Base-by-base conservation (phyloP, 2,113 vertebrate species). In the Leptobrachium leishanense region DNA sequence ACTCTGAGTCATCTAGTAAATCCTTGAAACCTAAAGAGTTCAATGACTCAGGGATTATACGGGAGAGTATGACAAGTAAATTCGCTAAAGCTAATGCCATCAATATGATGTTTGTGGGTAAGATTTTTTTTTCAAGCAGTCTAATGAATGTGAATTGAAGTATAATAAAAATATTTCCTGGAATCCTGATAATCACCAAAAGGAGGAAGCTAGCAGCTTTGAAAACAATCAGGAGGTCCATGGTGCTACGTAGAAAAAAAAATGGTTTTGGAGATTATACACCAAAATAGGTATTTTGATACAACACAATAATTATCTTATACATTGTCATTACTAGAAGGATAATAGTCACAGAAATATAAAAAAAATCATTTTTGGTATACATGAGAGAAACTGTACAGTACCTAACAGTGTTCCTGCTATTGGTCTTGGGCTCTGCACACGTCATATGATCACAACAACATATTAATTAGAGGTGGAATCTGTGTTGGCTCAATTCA, bases 21-120 rank as follows among this genome's bases (percentile, higher is more conserved):
- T 67, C 59, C 41, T 9, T 67, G 40, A 90, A 62, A 15, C n/a
- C 20, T 44, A 94, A 89, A 31, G 89, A 88, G 62, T 87, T 89
- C 0, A 93, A 83, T 41, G 82, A 85, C 83, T 94, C 90, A 64
- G 88, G 83, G 72, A 92, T 83, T n/a, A 90, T 89, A 53, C 91
- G 90, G 0, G 90, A 82, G 0, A 15, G 82, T 57, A 93, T 89
- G 82, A 92, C 89, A 50, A 90, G 55, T 72, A 94, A 81, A 85
- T 93, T 94, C 40, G 67, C 85, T 0, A 82, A 85, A 6, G 87
- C 82, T 66, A 94, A 87, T 76, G 92, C 90, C 42, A 92, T 82
- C 63, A 93, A 54, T 2, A 93, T 92, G 82, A 79, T 76, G 4
- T 94, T 90, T 0, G 92, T 88, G 0, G 91, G 83, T 3, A 90